Evolutionary conservation across 2,888 invertebrate species (phyloP).

Genomic region (Tenthredo notha): DNA sequence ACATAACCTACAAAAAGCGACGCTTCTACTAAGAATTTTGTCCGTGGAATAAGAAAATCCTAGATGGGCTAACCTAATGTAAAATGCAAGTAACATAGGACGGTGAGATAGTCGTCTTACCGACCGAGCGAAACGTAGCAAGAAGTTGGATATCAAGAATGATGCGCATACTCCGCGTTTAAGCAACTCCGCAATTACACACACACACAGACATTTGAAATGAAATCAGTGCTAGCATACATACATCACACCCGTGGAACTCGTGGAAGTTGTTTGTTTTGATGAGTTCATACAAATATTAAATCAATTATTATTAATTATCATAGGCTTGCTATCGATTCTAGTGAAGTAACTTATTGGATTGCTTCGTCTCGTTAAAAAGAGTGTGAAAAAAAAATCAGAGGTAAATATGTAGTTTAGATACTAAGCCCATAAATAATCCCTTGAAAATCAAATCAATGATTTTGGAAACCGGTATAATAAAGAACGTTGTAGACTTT

Average conservation of each 20-base stretch:
- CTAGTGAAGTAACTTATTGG: not conserved
- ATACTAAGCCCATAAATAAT: not conserved
- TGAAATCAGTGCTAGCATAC: not conserved
- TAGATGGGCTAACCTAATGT: not conserved
- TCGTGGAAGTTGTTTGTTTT: conserved; percentile 4
- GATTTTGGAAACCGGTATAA: conserved; percentile 13
- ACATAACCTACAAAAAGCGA: conserved; percentile 39
- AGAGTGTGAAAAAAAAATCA: not conserved
- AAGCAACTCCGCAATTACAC: not conserved
- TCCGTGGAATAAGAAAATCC: not conserved
- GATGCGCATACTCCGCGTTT: not conserved
- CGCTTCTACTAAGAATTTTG: not conserved
- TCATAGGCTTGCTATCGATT: not conserved
- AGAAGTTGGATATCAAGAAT: not conserved
- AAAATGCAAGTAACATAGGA: not conserved
- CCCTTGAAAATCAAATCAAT: conserved; percentile 15
- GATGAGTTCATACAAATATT: not conserved
- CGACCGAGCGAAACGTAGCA: not conserved
- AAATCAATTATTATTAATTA: not conserved
- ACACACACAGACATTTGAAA: not conserved
- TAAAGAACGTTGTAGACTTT: not conserved
- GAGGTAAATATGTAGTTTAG: not conserved
- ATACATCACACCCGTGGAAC: not conserved
- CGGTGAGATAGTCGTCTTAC: not conserved
- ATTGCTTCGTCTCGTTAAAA: not conserved